Conservation (phyloP, 2,888 invertebrate species). For the Plagodis pulveraria region DNA sequence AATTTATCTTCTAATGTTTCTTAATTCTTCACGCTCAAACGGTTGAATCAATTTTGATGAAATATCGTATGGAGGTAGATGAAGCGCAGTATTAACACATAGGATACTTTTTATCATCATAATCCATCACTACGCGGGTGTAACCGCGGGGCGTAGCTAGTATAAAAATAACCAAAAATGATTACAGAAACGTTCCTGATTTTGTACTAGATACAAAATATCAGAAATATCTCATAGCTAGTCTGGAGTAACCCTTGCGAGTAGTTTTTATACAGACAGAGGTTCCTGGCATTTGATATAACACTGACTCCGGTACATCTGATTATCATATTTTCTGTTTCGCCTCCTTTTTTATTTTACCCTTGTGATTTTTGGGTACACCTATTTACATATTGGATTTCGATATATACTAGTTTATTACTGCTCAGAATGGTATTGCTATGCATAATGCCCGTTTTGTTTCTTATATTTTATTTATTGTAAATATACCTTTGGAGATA, state of each 20-base stretch:
- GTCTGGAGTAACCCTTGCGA: background rate
- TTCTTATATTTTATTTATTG: conserved; percentile 57
- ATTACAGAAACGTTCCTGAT: too few species aligned
- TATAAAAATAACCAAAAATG: too few species aligned
- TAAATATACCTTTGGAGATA: conserved; percentile 23
- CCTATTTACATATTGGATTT: conserved; percentile 79
- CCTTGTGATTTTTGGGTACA: conserved; percentile 71
- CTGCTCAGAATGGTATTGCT: conserved; percentile 60
- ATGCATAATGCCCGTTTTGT: conserved; percentile 59
- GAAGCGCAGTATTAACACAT: too few species aligned
- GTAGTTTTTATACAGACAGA: conserved; percentile 31
- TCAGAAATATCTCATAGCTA: too few species aligned
- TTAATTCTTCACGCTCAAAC: too few species aligned
- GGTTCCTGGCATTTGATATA: conserved; percentile 54
- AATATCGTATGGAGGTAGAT: too few species aligned
- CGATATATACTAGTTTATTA: conserved; percentile 78
- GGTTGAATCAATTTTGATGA: too few species aligned
- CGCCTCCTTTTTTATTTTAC: conserved; percentile 69
- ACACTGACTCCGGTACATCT: conserved; percentile 65
- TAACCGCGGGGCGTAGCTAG: too few species aligned
- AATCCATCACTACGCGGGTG: too few species aligned
- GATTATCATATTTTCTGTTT: conserved; percentile 80
- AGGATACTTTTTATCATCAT: too few species aligned
- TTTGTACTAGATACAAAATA: too few species aligned
- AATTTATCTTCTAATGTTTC: too few species aligned